These are phyloP conservation scores for Hydraecia micacea DNA, from an alignment of 2,888 invertebrate species.

Conservation along the genomic window DNA sequence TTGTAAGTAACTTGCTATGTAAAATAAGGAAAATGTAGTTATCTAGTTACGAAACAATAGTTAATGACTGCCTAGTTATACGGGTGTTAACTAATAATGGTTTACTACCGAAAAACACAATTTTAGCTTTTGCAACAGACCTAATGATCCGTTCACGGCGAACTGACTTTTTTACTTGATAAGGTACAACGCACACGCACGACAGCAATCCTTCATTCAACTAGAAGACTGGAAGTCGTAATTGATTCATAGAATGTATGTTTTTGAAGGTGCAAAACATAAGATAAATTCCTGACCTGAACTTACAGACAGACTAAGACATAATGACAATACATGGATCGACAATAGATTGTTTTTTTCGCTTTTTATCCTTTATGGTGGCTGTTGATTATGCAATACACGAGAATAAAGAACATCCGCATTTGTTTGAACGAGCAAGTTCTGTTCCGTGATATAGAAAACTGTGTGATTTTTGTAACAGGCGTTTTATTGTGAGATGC, in stretches of 20 bases:
- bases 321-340: too few species aligned
- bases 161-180: constrained; percentile 38
- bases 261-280: not conserved
- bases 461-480: constrained; percentile 30
- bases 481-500: constrained; percentile 17
- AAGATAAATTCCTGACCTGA: not conserved
- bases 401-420: constrained; percentile 37
- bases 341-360: not conserved
- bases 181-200: constrained; percentile 38
- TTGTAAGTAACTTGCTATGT: not conserved
- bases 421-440: constrained; percentile 33
- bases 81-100: constrained; percentile 57
- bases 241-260: not conserved
- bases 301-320: not conserved
- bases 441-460: constrained; percentile 37
- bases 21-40: constrained; percentile 41
- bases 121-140: constrained; percentile 61
- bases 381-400: constrained; percentile 36
- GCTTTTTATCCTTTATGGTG: constrained; percentile 11
- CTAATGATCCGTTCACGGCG: constrained; percentile 60
- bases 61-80: constrained; percentile 38
- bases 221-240: not conserved
- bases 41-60: constrained; percentile 48
- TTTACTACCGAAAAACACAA: constrained; percentile 46
- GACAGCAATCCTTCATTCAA: not conserved